Base-by-base conservation (phyloP, 2,113 vertebrate species). In the Irena cyanogastra region DNA sequence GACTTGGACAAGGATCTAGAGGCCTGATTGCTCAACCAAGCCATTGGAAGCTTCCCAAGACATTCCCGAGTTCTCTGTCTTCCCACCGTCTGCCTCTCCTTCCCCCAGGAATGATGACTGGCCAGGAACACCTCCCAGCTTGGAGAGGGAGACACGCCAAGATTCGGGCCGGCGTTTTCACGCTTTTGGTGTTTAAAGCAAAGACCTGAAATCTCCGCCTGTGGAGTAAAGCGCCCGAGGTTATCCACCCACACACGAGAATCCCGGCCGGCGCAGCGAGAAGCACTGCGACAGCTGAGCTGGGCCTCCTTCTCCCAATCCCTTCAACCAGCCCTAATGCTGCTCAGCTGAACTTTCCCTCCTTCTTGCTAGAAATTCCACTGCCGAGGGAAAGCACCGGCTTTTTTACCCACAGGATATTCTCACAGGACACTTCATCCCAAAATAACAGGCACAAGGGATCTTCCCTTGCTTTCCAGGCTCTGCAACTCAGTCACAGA, bases 61-160 rank as follows among this genome's bases (percentile, higher is more conserved):
- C 88, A 87, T 95, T 95, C 91, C 70, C 61, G 1, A 89, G 83
- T 31, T 24, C 64, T 90, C 87, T 22, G 87, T 86, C 93, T 97
- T 96, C 95, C 94, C 94, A 95, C 82, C 30, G 75, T 93, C 91
- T 90, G 94, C 94, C 72, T 91, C 90, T 94, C 91, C 94, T 89
- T 94, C 78, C 82, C 54, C 78, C 71, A 83, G 85, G 93, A 96
- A 95, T 75, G 90, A 94, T 1, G 24, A 74, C 59, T 80, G 90
- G 78, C 8, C 0, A 77, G 90, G 83, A 95, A 75, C 83, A 52
- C 85, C 83, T 94, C 88, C 85, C 90, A 63, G 64, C 64, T 13
- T 70, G 64, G 77, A 60, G 87, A 85, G 37, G 1, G 74, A 96
- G 87, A 63, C 78, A n/a, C 1, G 3, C 75, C 50, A 42, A 44